A percentile compares a stretch with the other conserved stretches of the same genome.
Conservation (phyloP, 2,797 vertebrate genomes). For the Scolopax rusticola region DNA sequence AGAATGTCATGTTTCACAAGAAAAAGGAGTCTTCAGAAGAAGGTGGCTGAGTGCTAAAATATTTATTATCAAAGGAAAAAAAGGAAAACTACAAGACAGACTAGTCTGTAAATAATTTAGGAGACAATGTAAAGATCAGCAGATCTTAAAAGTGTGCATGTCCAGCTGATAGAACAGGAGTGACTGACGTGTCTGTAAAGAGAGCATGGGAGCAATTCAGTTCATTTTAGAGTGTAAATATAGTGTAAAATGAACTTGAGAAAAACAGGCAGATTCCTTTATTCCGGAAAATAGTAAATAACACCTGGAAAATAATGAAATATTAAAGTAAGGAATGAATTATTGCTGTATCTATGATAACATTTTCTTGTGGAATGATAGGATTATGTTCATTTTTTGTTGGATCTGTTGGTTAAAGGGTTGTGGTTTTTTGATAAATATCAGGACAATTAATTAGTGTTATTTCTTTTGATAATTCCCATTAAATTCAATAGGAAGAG, state of each 20-base stretch:
- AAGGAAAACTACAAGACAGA: not conserved
- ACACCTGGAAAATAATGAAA: not conserved
- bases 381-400: not conserved
- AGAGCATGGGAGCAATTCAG: not conserved
- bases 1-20: not conserved
- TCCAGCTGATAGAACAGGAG: not conserved
- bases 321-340: not conserved
- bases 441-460: not conserved
- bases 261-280: not conserved
- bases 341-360: slow-evolving; percentile 1
- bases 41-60: not conserved
- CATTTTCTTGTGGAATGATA: slow-evolving; percentile 25
- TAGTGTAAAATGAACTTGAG: not conserved
- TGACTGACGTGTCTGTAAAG: not conserved
- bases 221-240: not conserved
- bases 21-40: not conserved
- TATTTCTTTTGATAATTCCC: not conserved
- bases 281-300: not conserved
- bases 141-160: not conserved
- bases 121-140: not conserved
- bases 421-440: not conserved
- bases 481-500: not conserved
- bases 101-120: slow-evolving; percentile 10
- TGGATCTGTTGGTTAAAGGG: slow-evolving; percentile 12
- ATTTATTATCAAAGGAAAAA: not conserved